Evolutionary conservation across 2,888 invertebrate species (phyloP).

Genomic region (Chaitophorus viminalis): DNA sequence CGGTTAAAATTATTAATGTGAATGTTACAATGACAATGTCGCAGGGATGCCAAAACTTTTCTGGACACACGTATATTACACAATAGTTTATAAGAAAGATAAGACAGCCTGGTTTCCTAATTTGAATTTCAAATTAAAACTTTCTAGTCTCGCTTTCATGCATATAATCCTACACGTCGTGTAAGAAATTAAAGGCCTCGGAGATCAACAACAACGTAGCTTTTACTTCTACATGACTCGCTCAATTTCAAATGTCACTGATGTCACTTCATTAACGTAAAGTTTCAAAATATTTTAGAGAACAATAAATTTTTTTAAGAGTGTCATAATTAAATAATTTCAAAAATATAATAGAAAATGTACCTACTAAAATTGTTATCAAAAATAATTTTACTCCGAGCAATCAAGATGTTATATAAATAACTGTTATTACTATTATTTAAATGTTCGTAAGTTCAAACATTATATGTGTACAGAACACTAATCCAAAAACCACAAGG

Average conservation of each 20-base stretch:
- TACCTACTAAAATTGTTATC: background rate
- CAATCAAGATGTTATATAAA: background rate
- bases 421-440: background rate
- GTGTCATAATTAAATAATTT: background rate
- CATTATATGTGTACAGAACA: background rate
- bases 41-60: conserved; percentile 31
- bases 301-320: background rate
- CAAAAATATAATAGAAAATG: background rate
- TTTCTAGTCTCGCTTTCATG: conserved; percentile 24
- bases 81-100: conserved; percentile 29
- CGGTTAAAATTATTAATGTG: background rate
- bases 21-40: background rate
- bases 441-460: background rate
- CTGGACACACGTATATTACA: background rate
- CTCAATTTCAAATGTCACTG: conserved; percentile 31
- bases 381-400: background rate
- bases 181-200: conserved; percentile 49
- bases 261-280: conserved; percentile 31
- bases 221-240: conserved; percentile 7
- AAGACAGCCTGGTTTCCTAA: conserved; percentile 21
- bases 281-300: conserved; percentile 8
- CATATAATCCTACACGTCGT: conserved; percentile 30
- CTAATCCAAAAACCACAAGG: background rate
- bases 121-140: conserved; percentile 59
- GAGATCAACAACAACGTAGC: conserved; percentile 34